phyloP scores from a whole-genome alignment of 2,888 invertebrate species.

The Cartodere bifasciata region DNA sequence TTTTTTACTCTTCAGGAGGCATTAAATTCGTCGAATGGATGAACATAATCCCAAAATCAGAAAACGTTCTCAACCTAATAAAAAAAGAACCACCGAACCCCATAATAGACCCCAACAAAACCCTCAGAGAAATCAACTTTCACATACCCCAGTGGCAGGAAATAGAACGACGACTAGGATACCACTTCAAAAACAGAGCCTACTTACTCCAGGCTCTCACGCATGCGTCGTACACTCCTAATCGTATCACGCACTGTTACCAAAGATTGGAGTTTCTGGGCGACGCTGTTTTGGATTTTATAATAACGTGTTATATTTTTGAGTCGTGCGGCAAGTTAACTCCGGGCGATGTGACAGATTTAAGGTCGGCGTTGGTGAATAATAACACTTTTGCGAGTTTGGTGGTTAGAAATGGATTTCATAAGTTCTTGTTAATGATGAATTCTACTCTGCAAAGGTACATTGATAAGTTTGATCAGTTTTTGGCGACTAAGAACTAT shows the following conservation, averaged over 20 bases:
- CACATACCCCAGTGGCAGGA: slow-evolving; percentile 24
- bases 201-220: slow-evolving; percentile 84
- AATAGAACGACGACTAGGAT: slow-evolving; percentile 53
- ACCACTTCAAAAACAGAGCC: slow-evolving; percentile 67
- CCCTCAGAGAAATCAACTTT: slow-evolving; percentile 36
- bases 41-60: slow-evolving; percentile 30
- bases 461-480: slow-evolving; percentile 49
- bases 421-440: slow-evolving; percentile 53
- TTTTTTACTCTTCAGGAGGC: slow-evolving; percentile 22
- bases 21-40: slow-evolving; percentile 36
- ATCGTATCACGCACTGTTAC: slow-evolving; percentile 77
- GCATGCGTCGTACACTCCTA: slow-evolving; percentile 77
- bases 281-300: slow-evolving; percentile 81
- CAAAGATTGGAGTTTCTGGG: slow-evolving; percentile 86
- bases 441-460: slow-evolving; percentile 39
- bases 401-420: slow-evolving; percentile 72
- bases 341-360: slow-evolving; percentile 83
- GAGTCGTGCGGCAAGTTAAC: slow-evolving; percentile 55
- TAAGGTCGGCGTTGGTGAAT: slow-evolving; percentile 91
- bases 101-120: slow-evolving; percentile 30
- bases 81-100: slow-evolving; percentile 29
- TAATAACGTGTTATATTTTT: slow-evolving; percentile 78
- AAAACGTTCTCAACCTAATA: slow-evolving; percentile 24
- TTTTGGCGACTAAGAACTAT: slow-evolving; percentile 47
- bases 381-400: slow-evolving; percentile 90